Base-by-base conservation (phyloP, 2,113 vertebrate species). In the Ailuropoda melanoleuca region DNA sequence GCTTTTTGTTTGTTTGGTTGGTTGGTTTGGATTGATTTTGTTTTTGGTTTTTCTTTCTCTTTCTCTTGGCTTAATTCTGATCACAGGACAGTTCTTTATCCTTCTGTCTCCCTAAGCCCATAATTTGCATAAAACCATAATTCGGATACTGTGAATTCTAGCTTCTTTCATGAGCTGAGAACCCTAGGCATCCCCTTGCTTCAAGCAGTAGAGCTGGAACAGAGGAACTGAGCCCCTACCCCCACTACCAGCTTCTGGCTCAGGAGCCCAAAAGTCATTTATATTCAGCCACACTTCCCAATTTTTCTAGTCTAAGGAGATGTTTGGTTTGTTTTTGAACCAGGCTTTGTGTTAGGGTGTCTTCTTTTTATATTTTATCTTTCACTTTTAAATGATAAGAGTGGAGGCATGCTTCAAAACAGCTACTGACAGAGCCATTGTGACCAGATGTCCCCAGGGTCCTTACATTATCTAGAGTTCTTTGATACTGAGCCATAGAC, bases 381-480 rank as follows among this genome's bases (percentile, higher is more conserved):
- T 85, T 88, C 37, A 66, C 5, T 85, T 17, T n/a, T 75, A 96
- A 85, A 64, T 88, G 48, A 86, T 96, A 64, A 26, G 53, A 93
- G 78, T 24, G 66, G 24, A 94, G 31, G 17, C 37, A 31, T 70
- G 39, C 29, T 92, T 93, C 77, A 89, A 95, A 97, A 60, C 2
- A 92, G 74, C 60, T 68, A 50, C 31, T 39, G 34, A 83, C 19
- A 37, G 78, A 68, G 3, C 24, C 55, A 78, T 43, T 23, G 13
- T 92, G 66, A 75, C 21, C 3, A n/a, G 24, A 7, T 92, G 23
- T 58, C 50, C 83, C 75, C 34, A 66, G 62, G 34, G 77, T 78
- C 48, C 17, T 92, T 93, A 56, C 0, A 17, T 43, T 87, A 55
- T 93, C 48, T 80, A 77, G 23, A n/a, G 12, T 70, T 81, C 80